These are phyloP conservation scores for Trachymyrmex cornetzi DNA, from an alignment of 1,140 invertebrate genomes.

Conservation along the genomic window DNA sequence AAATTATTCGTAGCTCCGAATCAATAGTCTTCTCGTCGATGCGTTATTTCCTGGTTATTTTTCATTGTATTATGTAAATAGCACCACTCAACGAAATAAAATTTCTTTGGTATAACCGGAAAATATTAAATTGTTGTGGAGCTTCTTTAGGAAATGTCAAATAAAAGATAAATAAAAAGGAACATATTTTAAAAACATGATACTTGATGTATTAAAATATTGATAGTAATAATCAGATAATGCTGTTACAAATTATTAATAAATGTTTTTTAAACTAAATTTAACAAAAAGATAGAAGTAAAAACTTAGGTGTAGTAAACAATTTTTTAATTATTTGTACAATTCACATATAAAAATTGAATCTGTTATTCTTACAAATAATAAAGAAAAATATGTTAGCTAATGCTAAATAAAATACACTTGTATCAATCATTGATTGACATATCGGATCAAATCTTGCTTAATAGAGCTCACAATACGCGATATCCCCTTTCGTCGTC, in stretches of 20 bases:
- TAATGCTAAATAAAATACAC: not conserved
- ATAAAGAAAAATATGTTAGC: not conserved
- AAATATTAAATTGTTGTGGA: not conserved
- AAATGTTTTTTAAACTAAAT: not conserved
- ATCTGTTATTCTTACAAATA: not conserved
- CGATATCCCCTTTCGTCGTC: not conserved
- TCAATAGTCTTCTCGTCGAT: not conserved
- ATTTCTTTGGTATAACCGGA: not conserved
- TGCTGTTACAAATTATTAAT: not conserved
- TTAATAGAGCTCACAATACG: not conserved
- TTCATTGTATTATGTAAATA: conserved; percentile 21
- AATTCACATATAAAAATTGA: not conserved
- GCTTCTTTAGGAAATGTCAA: not conserved
- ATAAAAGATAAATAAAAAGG: not conserved
- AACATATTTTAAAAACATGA: not conserved
- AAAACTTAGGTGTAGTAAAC: not conserved
- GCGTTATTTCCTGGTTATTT: conserved; percentile 8
- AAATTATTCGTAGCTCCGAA: not conserved
- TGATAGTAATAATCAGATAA: not conserved
- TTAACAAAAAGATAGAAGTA: not conserved
- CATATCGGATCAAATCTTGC: conserved; percentile 26
- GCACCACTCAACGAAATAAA: not conserved
- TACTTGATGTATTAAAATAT: not conserved
- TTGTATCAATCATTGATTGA: not conserved
- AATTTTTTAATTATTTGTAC: not conserved